phyloP scores from a whole-genome alignment of 2,797 vertebrate genomes.

The Dryobates pubescens region DNA sequence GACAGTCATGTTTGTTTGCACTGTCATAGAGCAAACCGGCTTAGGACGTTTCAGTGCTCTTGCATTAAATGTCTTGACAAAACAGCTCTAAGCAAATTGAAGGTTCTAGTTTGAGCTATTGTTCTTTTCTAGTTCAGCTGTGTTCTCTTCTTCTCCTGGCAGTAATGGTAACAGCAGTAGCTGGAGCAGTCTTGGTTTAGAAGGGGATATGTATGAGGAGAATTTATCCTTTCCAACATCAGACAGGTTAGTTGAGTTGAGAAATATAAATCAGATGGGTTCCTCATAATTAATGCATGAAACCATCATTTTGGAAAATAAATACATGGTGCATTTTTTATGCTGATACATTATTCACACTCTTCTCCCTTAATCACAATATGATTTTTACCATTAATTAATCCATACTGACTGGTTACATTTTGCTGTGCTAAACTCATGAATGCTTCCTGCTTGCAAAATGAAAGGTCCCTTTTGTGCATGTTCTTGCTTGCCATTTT shows the following conservation, averaged over 20 bases:
- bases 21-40: not conserved
- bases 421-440: conserved; percentile 61
- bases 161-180: conserved; percentile 99
- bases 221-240: conserved; percentile 96
- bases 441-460: conserved; percentile 70
- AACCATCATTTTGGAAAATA: conserved; percentile 74
- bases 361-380: conserved; percentile 64
- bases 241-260: conserved; percentile 93
- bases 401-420: conserved; percentile 70
- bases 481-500: conserved; percentile 74
- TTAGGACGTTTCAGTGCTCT: not conserved
- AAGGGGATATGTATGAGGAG: conserved; percentile 97
- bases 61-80: conserved; percentile 9
- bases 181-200: conserved; percentile 99
- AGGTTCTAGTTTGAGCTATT: conserved; percentile 61
- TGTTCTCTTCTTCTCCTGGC: conserved; percentile 88
- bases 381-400: conserved; percentile 71
- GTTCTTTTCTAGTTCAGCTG: conserved; percentile 81
- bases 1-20: not conserved
- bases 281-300: conserved; percentile 85
- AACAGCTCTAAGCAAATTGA: conserved; percentile 53
- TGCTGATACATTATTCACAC: conserved; percentile 51
- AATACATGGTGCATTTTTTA: conserved; percentile 65
- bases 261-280: conserved; percentile 74
- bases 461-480: conserved; percentile 55